Evolutionary conservation across 2,113 vertebrate species (phyloP).

Genomic region (Daboia siamensis): DNA sequence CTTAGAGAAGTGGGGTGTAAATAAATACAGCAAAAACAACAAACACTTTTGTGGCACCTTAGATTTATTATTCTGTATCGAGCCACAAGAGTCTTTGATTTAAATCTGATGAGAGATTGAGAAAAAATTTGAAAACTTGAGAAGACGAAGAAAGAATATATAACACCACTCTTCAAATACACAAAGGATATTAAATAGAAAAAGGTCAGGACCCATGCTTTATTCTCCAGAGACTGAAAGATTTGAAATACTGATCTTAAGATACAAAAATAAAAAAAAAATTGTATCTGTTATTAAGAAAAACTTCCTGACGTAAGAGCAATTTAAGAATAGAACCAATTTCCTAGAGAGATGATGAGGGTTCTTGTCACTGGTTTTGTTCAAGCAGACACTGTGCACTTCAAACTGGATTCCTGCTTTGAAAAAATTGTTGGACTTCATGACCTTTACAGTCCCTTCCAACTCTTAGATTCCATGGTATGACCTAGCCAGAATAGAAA

Average conservation of each 20-base stretch:
- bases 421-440: not conserved
- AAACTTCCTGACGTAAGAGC: not conserved
- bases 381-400: not conserved
- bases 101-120: not conserved
- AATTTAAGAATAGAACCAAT: not conserved
- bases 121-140: not conserved
- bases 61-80: not conserved
- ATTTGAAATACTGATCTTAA: not conserved
- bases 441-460: not conserved
- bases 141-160: not conserved
- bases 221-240: not conserved
- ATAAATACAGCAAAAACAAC: not conserved
- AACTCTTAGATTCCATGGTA: not conserved
- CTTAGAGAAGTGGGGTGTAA: not conserved
- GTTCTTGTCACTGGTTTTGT: not conserved
- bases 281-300: not conserved
- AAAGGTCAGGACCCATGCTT: not conserved
- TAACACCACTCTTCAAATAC: not conserved
- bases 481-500: not conserved
- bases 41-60: not conserved
- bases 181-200: not conserved
- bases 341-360: not conserved
- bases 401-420: not conserved
- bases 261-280: not conserved
- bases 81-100: not conserved